phyloP scores from a whole-genome alignment of 2,888 invertebrate species.

The Unio delphinus region DNA sequence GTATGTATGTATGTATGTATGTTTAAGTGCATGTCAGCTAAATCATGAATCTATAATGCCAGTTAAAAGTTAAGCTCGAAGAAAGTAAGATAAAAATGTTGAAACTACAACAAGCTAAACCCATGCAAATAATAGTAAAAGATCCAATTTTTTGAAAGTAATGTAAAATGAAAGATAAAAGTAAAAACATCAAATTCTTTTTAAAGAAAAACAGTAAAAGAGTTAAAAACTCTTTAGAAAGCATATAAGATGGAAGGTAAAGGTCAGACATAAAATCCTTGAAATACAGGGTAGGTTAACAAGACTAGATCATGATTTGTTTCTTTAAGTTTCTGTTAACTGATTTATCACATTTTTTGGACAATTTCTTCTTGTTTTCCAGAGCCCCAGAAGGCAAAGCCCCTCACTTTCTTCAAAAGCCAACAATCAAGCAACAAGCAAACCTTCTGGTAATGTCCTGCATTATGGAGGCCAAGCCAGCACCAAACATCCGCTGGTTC shows the following conservation, averaged over 20 bases:
- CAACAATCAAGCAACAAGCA: conserved; percentile 97
- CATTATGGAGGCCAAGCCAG: conserved; percentile 93
- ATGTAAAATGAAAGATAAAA: too few species aligned
- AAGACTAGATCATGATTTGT: background rate
- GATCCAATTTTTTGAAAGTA: too few species aligned
- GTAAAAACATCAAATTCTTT: too few species aligned
- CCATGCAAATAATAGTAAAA: too few species aligned
- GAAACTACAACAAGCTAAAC: too few species aligned
- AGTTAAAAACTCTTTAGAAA: too few species aligned
- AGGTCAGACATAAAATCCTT: too few species aligned
- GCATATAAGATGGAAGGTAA: too few species aligned
- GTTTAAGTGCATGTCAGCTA: background rate
- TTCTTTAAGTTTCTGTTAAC: background rate
- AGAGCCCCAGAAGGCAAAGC: conserved; percentile 74
- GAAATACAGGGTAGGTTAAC: background rate
- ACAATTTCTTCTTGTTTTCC: conserved; percentile 4
- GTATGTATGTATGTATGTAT: conserved; percentile 5
- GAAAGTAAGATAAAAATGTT: too few species aligned
- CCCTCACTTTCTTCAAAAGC: conserved; percentile 98
- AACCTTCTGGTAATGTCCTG: conserved; percentile 92
- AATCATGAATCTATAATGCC: too few species aligned
- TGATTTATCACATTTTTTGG: background rate
- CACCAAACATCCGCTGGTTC: conserved; percentile 96
- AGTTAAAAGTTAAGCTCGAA: too few species aligned
- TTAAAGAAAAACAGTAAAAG: too few species aligned